Percentiles rank a stretch among this genome's conserved stretches.
phyloP scores from a whole-genome alignment of 2,797 vertebrate species.

The Gastrophryne carolinensis region DNA sequence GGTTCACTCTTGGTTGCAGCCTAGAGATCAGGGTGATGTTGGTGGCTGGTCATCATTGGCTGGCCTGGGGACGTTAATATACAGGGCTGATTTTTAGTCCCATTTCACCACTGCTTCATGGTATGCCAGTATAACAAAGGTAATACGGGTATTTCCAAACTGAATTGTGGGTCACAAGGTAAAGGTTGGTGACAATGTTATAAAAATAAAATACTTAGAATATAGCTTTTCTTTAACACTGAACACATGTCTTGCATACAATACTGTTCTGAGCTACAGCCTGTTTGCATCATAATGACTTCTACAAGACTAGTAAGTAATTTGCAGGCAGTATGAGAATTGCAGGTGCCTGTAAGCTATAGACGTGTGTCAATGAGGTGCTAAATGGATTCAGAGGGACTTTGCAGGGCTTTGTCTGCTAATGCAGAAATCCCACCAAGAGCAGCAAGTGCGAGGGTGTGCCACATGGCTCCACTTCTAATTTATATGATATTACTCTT shows the following conservation, averaged over 20 bases:
- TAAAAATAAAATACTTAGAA: no score
- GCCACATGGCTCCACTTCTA: neutral
- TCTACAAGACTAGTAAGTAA: conserved; percentile 4
- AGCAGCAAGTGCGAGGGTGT: neutral
- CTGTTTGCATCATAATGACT: neutral
- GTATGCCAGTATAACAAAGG: no score
- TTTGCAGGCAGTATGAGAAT: conserved; percentile 1
- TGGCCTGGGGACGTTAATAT: no score
- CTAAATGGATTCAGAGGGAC: conserved; percentile 39
- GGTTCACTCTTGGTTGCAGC: no score
- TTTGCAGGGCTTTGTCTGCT: neutral
- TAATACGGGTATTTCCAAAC: no score
- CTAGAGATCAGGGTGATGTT: no score
- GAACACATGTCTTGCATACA: conserved; percentile 9
- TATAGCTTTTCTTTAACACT: neutral
- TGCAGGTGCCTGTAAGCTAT: conserved; percentile 16
- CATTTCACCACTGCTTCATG: no score
- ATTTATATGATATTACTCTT: conserved; percentile 7
- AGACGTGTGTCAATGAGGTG: conserved; percentile 33
- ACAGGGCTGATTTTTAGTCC: no score
- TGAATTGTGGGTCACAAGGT: no score
- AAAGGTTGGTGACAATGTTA: no score
- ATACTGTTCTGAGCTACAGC: neutral
- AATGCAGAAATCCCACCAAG: conserved; percentile 25
- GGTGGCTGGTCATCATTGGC: no score